These are phyloP conservation scores for Anas acuta DNA, from an alignment of 2,797 vertebrate genomes.

Conservation along the genomic window DNA sequence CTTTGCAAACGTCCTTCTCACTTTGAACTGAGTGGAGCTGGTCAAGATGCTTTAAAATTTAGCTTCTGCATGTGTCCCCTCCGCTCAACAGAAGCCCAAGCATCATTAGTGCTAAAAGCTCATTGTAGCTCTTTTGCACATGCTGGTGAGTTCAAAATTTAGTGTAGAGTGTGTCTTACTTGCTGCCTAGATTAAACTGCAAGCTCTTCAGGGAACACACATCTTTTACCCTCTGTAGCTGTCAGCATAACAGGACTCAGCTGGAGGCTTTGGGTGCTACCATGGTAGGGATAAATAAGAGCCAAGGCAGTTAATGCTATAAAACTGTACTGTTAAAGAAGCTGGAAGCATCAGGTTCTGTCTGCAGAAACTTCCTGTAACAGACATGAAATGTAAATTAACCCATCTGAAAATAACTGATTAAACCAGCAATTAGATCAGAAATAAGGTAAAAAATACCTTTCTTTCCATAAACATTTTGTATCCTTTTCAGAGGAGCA, in stretches of 20 bases:
- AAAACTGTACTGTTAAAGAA: not conserved
- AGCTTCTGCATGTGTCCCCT: not conserved
- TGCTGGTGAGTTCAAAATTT: not conserved
- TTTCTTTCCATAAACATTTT: not conserved
- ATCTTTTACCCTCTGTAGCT: not conserved
- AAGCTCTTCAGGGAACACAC: not conserved
- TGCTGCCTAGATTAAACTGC: not conserved
- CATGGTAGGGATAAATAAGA: not conserved
- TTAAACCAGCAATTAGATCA: conserved; percentile 1
- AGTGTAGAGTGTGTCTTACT: rapidly evolving
- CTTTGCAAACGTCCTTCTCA: conserved; percentile 24
- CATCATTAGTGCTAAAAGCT: not conserved
- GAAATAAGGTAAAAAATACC: conserved; percentile 7
- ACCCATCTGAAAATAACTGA: not conserved
- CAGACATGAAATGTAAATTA: not conserved
- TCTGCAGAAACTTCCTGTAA: not conserved
- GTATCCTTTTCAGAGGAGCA: not conserved
- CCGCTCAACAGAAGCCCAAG: not conserved
- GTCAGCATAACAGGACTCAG: not conserved
- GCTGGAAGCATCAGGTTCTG: not conserved
- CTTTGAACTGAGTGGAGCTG: conserved; percentile 40
- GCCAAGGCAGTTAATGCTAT: not conserved
- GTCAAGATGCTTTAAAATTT: conserved; percentile 14
- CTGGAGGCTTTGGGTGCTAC: not conserved
- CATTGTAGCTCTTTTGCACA: not conserved